Evolutionary conservation across 1,140 invertebrate species (phyloP).

Genomic region (Drosophila lacertosa): DNA sequence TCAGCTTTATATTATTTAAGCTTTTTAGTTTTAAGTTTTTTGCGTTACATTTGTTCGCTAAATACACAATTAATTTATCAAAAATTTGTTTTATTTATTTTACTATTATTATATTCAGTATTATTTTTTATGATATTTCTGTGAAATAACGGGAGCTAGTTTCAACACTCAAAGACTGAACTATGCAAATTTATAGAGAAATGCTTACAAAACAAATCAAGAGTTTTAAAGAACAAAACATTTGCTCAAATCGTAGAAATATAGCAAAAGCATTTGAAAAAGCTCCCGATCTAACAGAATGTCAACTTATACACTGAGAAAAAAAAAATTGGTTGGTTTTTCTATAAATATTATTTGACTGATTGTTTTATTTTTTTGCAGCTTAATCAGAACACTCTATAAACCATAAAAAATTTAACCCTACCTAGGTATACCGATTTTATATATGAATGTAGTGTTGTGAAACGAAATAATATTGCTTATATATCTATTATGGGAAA

Average conservation of each 20-base stretch:
- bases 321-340: background rate
- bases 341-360: background rate
- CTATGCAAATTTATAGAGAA: slow-evolving; percentile 36
- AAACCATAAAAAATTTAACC: slow-evolving; percentile 44
- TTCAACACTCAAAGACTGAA: slow-evolving; percentile 52
- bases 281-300: slow-evolving; percentile 15
- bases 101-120: background rate
- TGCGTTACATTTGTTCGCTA: slow-evolving; percentile 27
- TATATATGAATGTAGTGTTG: slow-evolving; percentile 81
- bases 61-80: slow-evolving; percentile 35
- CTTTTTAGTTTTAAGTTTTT: slow-evolving; percentile 28
- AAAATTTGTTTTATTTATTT: slow-evolving; percentile 17
- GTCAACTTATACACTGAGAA: background rate
- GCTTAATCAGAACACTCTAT: slow-evolving; percentile 19
- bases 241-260: slow-evolving; percentile 63
- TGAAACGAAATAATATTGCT: slow-evolving; percentile 59
- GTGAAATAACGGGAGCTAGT: slow-evolving; percentile 12
- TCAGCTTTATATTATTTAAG: slow-evolving; percentile 40
- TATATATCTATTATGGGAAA: slow-evolving; percentile 52
- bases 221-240: slow-evolving; percentile 17
- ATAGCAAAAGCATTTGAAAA: slow-evolving; percentile 41
- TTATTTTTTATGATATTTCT: background rate
- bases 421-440: slow-evolving; percentile 69
- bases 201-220: slow-evolving; percentile 16
- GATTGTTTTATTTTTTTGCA: slow-evolving; percentile 1